Evolutionary conservation across 2,888 invertebrate species (phyloP), one percentile per base, ranked within the genome.

Genomic region (Acanthosepion pharaonis): DNA sequence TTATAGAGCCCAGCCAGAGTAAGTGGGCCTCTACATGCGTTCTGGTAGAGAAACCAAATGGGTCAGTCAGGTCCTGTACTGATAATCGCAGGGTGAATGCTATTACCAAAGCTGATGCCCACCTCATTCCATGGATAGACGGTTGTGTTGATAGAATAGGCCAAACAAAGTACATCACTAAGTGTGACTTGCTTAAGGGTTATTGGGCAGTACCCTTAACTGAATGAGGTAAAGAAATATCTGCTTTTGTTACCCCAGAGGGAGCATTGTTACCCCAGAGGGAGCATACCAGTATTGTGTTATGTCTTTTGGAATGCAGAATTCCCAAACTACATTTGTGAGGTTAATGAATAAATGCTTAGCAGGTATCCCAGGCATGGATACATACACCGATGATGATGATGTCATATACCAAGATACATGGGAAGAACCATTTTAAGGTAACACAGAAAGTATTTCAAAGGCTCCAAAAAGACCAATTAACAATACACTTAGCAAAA

Each of bases 1-100:
- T 96, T 33, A 95, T 95, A 94, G 96, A 96, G 94, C 95, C 95
- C 28, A 95, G 95, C 92, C 23, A 95, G 6, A 95, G 96, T 95
- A 11, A n/a, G 33, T 33, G 94, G 94, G 55, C n/a, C 93, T 94
- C 94, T 8, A 92, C 53, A 18, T 94, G 94, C 49, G 9, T 94
- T 9, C 53, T 94, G n/a, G 51, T 92, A 49, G 49, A 91, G 11
- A 94, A 94, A 55, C 92, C 92, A 48, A 92, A 94, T 53, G 91
- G 5, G 20, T 51, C 92, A 5, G n/a, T n/a, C 11, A 51, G 94
- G 49, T 94, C 92, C 28, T 94, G 94, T 93, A 95, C 92, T 33
- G 95, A 95, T 92, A 95, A 91, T 91, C 23, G 94, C 8, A 94
- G 94, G 20, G 94, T 95, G 28, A 95, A 95, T 91, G 51, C 59